Evolutionary conservation across 2,113 vertebrate species (phyloP).

Genomic region (Ciconia stormi): DNA sequence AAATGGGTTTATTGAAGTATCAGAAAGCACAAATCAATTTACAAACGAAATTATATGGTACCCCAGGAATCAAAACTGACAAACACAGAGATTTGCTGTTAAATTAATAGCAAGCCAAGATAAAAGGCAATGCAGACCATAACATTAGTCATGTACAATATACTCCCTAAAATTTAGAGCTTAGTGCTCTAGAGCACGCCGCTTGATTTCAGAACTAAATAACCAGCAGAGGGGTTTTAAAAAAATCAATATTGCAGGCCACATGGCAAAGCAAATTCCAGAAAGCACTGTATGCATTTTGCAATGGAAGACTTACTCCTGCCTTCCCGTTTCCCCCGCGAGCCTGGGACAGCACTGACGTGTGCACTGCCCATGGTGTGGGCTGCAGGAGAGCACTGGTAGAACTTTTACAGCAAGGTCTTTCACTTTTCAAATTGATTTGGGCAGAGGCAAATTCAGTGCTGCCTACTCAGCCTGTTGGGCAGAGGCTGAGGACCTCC

Average conservation of each 20-base stretch:
- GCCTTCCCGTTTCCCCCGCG: rapidly evolving
- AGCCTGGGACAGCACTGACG: rapidly evolving
- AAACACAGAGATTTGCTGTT: not conserved
- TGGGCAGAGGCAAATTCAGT: not conserved
- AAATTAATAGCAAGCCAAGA: slow-evolving; percentile 17
- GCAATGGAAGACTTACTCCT: not conserved
- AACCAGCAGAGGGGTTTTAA: not conserved
- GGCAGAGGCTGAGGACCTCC: not conserved
- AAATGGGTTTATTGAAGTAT: slow-evolving; percentile 22
- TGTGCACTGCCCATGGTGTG: rapidly evolving
- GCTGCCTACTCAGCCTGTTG: not conserved
- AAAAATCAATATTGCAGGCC: not conserved
- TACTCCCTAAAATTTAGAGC: not conserved
- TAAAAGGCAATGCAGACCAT: slow-evolving; percentile 5
- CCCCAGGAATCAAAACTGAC: slow-evolving; percentile 19
- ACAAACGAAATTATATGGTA: not conserved
- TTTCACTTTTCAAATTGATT: not conserved
- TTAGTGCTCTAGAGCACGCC: not conserved
- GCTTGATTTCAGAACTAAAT: not conserved
- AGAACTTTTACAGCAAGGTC: not conserved
- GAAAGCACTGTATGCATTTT: not conserved
- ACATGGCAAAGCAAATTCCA: not conserved
- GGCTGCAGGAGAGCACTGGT: not conserved
- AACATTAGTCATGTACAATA: not conserved
- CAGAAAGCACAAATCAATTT: slow-evolving; percentile 47